Conservation (phyloP, 1,140 invertebrate species). For the Brachystomella parvula region DNA sequence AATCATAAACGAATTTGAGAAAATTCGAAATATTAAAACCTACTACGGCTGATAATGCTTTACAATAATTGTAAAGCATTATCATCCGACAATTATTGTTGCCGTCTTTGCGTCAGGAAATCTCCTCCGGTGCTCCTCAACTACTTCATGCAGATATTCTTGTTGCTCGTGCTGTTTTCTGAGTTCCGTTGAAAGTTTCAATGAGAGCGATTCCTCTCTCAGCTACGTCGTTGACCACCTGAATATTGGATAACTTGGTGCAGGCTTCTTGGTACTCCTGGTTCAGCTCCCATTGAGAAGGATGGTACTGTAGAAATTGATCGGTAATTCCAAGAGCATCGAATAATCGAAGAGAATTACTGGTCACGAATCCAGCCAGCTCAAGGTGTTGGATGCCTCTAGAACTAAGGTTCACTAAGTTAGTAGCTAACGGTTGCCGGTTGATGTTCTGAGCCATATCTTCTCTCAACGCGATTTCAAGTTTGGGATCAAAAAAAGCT, state of each 20-base stretch:
- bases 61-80: too few relatives aligned
- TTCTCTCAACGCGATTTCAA: constrained; percentile 32
- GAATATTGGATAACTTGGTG: constrained; percentile 30
- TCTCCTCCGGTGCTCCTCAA: neutral
- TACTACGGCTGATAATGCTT: too few relatives aligned
- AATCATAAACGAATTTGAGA: too few relatives aligned
- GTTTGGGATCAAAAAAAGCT: constrained; percentile 40
- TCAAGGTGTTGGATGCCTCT: neutral
- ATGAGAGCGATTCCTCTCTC: constrained; percentile 40
- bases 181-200: constrained; percentile 35
- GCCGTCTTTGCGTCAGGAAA: too few relatives aligned
- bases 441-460: constrained; percentile 33
- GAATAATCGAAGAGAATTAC: constrained; percentile 28
- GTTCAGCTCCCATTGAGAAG: constrained; percentile 28
- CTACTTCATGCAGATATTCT: neutral
- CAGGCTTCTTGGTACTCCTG: constrained; percentile 22
- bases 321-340: constrained; percentile 19
- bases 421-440: constrained; percentile 19
- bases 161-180: constrained; percentile 15
- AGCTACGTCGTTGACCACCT: constrained; percentile 39
- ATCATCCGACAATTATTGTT: too few relatives aligned
- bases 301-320: constrained; percentile 35
- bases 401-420: neutral
- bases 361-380: constrained; percentile 6
- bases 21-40: too few relatives aligned